phyloP scores from a whole-genome alignment of 1,140 invertebrate species.

The Bemisia tabaci region DNA sequence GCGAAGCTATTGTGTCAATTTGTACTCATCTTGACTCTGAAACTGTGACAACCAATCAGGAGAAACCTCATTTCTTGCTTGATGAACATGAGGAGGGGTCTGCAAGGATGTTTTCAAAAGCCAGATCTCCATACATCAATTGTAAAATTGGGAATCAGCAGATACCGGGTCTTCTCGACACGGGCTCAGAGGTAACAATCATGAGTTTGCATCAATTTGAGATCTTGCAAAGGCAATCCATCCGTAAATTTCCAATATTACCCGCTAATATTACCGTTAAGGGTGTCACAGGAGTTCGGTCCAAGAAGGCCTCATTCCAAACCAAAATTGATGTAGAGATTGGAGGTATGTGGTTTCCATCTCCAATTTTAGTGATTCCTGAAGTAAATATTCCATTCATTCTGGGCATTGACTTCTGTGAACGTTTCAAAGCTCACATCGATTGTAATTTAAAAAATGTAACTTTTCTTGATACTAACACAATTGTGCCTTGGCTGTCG shows the following conservation, averaged over 20 bases:
- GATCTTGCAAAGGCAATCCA: neutral
- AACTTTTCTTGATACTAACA: neutral
- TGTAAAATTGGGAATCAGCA: neutral
- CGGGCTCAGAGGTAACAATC: neutral
- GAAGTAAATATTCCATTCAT: neutral
- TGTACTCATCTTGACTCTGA: neutral
- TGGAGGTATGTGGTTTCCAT: neutral
- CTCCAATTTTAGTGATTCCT: neutral
- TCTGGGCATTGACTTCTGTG: neutral
- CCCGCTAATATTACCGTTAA: neutral
- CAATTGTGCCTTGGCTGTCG: neutral
- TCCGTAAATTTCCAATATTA: neutral
- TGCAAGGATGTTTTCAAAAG: neutral
- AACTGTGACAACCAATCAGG: neutral
- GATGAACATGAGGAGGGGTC: neutral
- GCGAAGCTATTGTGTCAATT: neutral
- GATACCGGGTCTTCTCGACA: neutral
- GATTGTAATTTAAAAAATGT: neutral
- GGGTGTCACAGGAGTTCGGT: neutral
- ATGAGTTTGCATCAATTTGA: neutral
- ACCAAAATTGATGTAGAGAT: neutral
- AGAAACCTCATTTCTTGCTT: neutral
- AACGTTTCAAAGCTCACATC: neutral
- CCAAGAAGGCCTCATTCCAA: neutral
- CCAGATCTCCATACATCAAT: neutral